These are phyloP conservation scores for Heliocidaris tuberculata DNA, from an alignment of 35 echinoderm and acorn worm species.

Conservation along the genomic window DNA sequence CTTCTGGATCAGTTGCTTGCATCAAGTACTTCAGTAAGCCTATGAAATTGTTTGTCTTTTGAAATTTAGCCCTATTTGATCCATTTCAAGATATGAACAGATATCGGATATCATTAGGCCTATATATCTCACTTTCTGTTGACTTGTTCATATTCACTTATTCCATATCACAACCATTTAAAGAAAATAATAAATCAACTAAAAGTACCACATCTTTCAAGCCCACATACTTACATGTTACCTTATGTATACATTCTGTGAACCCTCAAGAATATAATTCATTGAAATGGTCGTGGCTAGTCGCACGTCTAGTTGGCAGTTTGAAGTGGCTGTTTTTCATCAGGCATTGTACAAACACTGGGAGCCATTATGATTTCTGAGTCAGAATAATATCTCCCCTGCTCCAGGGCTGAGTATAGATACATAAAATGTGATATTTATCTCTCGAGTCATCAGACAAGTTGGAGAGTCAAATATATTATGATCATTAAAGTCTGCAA, in stretches of 20 bases:
- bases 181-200: background rate
- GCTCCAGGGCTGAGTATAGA: background rate
- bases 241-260: background rate
- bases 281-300: background rate
- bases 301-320: background rate
- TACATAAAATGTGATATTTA: background rate
- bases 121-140: background rate
- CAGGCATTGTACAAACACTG: background rate
- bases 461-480: background rate
- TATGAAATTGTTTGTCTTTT: background rate
- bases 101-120: too few relatives aligned
- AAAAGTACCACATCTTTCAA: background rate
- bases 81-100: background rate
- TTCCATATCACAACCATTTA: background rate
- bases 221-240: background rate
- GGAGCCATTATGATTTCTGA: background rate
- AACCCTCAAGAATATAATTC: background rate
- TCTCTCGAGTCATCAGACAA: background rate
- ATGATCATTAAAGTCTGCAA: too few relatives aligned
- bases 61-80: background rate
- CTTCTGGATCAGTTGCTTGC: background rate
- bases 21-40: background rate
- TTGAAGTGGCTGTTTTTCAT: constrained; percentile 11
- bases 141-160: background rate
- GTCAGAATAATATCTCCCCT: background rate